Percentiles rank a stretch among this genome's conserved stretches.
phyloP scores from a whole-genome alignment of 2,888 invertebrate genomes.

The Pseudococcus jackbeardsleyi region DNA sequence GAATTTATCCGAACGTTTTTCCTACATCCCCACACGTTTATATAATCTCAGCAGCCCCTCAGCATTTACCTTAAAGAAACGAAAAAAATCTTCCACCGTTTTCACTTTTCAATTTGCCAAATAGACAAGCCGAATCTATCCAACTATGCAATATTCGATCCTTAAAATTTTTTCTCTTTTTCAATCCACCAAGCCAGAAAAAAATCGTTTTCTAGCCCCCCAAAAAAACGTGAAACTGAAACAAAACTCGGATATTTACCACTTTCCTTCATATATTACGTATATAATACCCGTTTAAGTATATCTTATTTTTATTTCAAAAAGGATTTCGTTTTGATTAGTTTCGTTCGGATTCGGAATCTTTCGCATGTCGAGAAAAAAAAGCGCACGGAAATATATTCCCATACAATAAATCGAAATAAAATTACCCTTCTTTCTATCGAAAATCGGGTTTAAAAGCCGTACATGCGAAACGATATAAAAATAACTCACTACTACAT shows the following conservation, averaged over 20 bases:
- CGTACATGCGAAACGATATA: conserved; percentile 31
- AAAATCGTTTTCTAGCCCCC: not conserved
- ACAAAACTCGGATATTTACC: conserved; percentile 31
- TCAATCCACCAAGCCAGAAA: not conserved
- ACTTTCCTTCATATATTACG: conserved; percentile 23
- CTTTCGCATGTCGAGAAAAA: conserved; percentile 45
- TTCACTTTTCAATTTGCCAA: not conserved
- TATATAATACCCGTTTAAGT: conserved; percentile 34
- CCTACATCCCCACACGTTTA: not conserved
- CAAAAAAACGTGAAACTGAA: conserved; percentile 12
- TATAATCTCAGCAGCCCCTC: not conserved
- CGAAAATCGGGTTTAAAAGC: conserved; percentile 27
- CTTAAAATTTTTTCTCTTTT: not conserved
- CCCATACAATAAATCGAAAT: conserved; percentile 38
- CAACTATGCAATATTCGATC: conserved; percentile 17
- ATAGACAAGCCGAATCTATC: not conserved
- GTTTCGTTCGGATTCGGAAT: conserved; percentile 27
- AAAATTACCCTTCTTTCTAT: conserved; percentile 39
- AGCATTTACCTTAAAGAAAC: not conserved
- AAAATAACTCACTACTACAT: conserved; percentile 2
- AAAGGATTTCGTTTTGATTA: conserved; percentile 50
- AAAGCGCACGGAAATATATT: conserved; percentile 2
- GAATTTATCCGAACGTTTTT: not conserved
- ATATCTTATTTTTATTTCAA: conserved; percentile 47
- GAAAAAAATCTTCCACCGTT: not conserved